Conservation (phyloP, 2,113 vertebrate species). For the Semicossyphus pulcher region DNA sequence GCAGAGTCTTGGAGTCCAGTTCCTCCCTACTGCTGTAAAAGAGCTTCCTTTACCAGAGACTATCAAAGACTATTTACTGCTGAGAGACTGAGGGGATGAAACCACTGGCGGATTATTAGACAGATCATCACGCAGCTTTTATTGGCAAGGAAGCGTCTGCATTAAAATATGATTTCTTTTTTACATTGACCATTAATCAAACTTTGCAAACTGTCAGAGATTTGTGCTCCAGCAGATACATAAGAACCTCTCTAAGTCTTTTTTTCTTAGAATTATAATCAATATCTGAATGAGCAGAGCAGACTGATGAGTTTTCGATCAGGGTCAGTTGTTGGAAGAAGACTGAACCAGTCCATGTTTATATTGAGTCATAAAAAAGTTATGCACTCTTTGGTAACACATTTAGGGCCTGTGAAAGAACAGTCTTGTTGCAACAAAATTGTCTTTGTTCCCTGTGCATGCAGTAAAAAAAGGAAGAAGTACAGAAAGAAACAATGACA, state of each 20-base stretch:
- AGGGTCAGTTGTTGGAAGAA: not conserved
- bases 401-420: not conserved
- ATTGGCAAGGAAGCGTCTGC: constrained; percentile 16
- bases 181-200: constrained; percentile 22
- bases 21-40: constrained; percentile 90
- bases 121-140: constrained; percentile 36
- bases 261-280: too few relatives aligned
- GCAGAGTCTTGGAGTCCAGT: constrained; percentile 89
- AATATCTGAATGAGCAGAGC: constrained; percentile 4
- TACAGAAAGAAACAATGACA: not conserved
- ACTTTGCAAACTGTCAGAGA: constrained; percentile 19
- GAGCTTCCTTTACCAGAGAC: constrained; percentile 91
- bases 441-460: not conserved
- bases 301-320: not conserved
- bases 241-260: not conserved
- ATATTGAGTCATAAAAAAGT: not conserved
- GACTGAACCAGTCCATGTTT: not conserved
- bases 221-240: not conserved
- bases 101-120: constrained; percentile 31
- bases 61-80: constrained; percentile 92
- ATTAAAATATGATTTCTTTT: constrained; percentile 11
- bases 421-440: not conserved
- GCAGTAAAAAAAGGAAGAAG: not conserved
- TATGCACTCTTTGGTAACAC: not conserved
- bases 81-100: constrained; percentile 83